phyloP scores from a whole-genome alignment of 2,888 invertebrate genomes.

The Tiphia femorata region DNA sequence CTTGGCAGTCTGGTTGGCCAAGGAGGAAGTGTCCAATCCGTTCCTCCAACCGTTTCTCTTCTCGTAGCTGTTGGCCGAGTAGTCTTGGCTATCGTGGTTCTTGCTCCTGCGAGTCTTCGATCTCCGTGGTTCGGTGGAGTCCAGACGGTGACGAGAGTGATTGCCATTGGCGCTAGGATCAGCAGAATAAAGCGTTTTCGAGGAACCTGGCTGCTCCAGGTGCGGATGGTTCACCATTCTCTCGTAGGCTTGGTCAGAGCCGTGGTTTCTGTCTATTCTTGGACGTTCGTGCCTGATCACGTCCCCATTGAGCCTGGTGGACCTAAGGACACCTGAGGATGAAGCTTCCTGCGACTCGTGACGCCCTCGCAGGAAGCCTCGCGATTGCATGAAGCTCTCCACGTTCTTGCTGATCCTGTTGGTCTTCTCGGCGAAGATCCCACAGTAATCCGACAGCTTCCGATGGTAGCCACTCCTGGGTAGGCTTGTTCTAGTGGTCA shows the following conservation, averaged over 20 bases:
- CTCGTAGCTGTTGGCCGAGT: neutral
- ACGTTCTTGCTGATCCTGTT: conserved; percentile 56
- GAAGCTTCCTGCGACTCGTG: conserved; percentile 20
- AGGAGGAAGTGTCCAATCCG: conserved; percentile 6
- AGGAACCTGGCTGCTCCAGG: neutral
- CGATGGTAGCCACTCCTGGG: conserved; percentile 29
- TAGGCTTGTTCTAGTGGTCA: too few species aligned
- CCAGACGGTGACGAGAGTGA: neutral
- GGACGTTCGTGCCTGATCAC: conserved; percentile 23
- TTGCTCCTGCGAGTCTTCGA: neutral
- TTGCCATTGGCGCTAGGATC: neutral
- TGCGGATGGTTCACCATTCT: conserved; percentile 1
- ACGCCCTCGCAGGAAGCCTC: conserved; percentile 38
- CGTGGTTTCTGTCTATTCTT: neutral
- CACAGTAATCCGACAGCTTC: conserved; percentile 57
- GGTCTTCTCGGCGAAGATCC: conserved; percentile 60
- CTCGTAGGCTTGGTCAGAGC: too few species aligned
- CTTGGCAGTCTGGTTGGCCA: too few species aligned
- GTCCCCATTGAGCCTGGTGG: conserved; percentile 30
- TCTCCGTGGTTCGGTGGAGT: neutral
- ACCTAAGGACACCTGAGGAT: neutral
- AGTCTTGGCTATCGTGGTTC: neutral
- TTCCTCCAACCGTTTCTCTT: neutral
- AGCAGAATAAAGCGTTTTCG: too few species aligned
- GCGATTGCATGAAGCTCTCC: conserved; percentile 54